Evolutionary conservation across 2,888 invertebrate genomes (phyloP).

Genomic region (Mimachlamys varia): DNA sequence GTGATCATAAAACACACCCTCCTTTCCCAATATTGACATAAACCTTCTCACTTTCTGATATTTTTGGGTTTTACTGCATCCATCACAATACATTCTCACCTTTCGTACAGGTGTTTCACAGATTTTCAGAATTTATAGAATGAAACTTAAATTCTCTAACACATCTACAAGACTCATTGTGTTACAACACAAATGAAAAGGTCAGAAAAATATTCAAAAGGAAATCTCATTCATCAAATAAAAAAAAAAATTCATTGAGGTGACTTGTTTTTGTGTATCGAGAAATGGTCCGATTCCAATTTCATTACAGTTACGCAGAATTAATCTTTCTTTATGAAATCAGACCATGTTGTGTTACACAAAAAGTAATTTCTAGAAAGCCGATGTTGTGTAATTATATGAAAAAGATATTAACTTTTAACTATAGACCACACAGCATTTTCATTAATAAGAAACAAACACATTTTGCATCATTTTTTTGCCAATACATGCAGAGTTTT

Average conservation of each 20-base stretch:
- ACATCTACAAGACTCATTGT: not conserved
- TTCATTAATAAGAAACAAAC: not conserved
- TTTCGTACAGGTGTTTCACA: not conserved
- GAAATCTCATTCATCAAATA: not conserved
- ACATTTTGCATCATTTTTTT: not conserved
- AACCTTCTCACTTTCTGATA: not conserved
- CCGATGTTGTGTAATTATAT: not conserved
- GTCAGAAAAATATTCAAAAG: not conserved
- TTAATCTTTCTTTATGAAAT: not conserved
- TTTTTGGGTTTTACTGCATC: not conserved
- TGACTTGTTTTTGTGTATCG: not conserved
- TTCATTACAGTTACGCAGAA: not conserved
- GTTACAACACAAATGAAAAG: not conserved
- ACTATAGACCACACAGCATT: not conserved
- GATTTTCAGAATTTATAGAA: not conserved
- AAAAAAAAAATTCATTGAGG: not conserved
- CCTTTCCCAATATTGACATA: not conserved
- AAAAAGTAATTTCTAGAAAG: not conserved
- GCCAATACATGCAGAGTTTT: not conserved
- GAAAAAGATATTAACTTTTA: not conserved
- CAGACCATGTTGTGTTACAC: not conserved
- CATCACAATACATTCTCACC: slow-evolving; percentile 3
- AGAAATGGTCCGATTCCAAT: not conserved
- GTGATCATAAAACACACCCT: not conserved
- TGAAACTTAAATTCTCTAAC: not conserved